Evolutionary conservation across 2,888 invertebrate genomes (phyloP), one percentile per base, ranked within the genome.

Genomic region (Parnassius orleans): DNA sequence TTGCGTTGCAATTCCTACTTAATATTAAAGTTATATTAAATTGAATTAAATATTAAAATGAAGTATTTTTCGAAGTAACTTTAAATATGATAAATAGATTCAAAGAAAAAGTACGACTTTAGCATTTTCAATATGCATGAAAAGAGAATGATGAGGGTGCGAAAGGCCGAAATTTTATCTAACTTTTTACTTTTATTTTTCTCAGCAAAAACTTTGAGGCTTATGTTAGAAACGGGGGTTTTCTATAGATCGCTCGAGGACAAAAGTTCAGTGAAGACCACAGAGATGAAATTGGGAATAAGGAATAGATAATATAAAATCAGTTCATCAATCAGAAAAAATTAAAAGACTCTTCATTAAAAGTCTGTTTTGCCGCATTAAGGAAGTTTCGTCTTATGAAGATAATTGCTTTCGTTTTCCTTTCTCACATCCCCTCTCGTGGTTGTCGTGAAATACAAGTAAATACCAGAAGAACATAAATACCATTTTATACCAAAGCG

Each of bases 141-240:
- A 76, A 74, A 73, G 71, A 78, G 80, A 83, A 83, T 83, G 84
- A 86, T 82, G 79, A 80, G 76, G 75, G 78, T 76, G 75, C 70
- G 74, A 74, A 76, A 72, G 72, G 69, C 66, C 69, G 57, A 69
- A 70, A 67, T 71, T 79, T 77, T 73, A 70, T 70, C 64, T 64
- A 81, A 78, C 75, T 80, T 81, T 75, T 69, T 64, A 75, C 72
- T 76, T 76, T 69, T 66, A 75, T 72, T 77, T 79, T 80, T 74
- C 74, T 71, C 68, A 66, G 66, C 61, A 68, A 68, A 74, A 83
- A 79, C 75, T 82, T 83, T 72, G 73, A 70, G 71, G 80, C 82
- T 83, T 84, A 82, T 81, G 75, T 80, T 80, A 73, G 73, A 75
- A 77, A 73, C 75, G 72, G 72, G 69, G 72, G 68, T 75, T 75